Conservation (phyloP, 2,888 invertebrate species). For the Scelioninae gen. 2 region DNA sequence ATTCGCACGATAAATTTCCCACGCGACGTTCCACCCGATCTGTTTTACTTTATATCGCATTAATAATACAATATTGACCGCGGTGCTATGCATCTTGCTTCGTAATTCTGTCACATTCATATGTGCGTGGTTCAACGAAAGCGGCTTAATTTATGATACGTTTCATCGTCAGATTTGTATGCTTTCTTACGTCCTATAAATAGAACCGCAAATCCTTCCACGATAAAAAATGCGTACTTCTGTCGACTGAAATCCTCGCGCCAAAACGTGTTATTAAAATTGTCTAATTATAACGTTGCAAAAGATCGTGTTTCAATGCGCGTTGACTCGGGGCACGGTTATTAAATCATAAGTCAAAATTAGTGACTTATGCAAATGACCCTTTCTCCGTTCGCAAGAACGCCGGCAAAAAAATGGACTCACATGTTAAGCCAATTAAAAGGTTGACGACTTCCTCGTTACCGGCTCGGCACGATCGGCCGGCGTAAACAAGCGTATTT, state of each 20-base stretch:
- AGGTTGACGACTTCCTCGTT: constrained; percentile 13
- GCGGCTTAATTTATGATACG: too few species aligned
- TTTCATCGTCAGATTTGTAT: too few species aligned
- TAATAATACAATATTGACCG: constrained; percentile 31
- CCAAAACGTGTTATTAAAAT: too few species aligned
- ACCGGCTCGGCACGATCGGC: constrained; percentile 1
- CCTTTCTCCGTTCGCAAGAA: not conserved
- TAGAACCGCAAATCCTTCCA: too few species aligned
- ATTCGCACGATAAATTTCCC: constrained; percentile 8
- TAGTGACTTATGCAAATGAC: constrained; percentile 7
- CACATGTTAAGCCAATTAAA: constrained; percentile 19
- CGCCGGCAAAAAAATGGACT: constrained; percentile 9
- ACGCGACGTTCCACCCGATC: constrained; percentile 18
- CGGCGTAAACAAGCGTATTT: constrained; percentile 17
- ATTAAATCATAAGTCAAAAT: not conserved
- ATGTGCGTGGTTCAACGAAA: constrained; percentile 6
- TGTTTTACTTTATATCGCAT: constrained; percentile 24
- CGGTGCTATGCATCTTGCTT: constrained; percentile 23
- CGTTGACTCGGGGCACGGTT: not conserved
- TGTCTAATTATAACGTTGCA: not conserved
- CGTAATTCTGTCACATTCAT: constrained; percentile 29
- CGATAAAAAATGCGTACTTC: too few species aligned
- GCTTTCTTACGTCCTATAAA: not conserved
- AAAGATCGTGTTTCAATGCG: not conserved
- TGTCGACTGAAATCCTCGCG: too few species aligned